These are phyloP conservation scores for Thereva unica DNA, from an alignment of 2,888 invertebrate species.

Conservation along the genomic window DNA sequence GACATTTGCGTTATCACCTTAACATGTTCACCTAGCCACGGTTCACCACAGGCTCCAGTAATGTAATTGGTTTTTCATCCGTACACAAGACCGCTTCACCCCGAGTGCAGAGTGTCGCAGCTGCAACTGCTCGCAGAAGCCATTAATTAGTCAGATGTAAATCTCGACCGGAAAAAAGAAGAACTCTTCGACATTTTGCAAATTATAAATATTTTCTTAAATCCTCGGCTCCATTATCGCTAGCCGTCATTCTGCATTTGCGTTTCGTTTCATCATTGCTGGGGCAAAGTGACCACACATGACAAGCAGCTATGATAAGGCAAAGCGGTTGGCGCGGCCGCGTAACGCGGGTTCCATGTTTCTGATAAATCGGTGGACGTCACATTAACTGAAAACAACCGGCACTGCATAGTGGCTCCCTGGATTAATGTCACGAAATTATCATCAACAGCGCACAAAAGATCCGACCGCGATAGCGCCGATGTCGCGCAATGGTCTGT, in stretches of 20 bases:
- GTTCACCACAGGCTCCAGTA: too few relatives aligned
- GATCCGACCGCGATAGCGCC: constrained; percentile 45
- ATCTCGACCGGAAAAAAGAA: too few relatives aligned
- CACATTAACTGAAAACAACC: constrained; percentile 33
- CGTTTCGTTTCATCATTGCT: constrained; percentile 14
- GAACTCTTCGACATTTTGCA: too few relatives aligned
- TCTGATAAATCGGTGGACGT: constrained; percentile 39
- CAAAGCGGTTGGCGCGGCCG: constrained; percentile 4
- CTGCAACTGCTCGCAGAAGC: too few relatives aligned
- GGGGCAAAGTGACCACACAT: constrained; percentile 28
- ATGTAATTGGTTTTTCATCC: too few relatives aligned
- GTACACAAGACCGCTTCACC: too few relatives aligned
- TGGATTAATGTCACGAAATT: constrained; percentile 51
- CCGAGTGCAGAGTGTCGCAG: too few relatives aligned
- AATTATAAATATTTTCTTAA: too few relatives aligned
- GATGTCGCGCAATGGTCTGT: constrained; percentile 41
- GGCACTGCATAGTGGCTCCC: constrained; percentile 5
- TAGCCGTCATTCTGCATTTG: constrained; percentile 1
- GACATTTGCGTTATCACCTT: too few relatives aligned
- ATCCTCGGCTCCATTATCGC: neutral
- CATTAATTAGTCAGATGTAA: too few relatives aligned
- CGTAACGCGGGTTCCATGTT: constrained; percentile 39
- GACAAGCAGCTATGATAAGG: constrained; percentile 19
- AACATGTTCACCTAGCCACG: too few relatives aligned
- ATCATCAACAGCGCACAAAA: constrained; percentile 47